Percentiles rank a stretch among this genome's conserved stretches.
phyloP scores from a whole-genome alignment of 2,113 vertebrate genomes.

The Amia ocellicauda region DNA sequence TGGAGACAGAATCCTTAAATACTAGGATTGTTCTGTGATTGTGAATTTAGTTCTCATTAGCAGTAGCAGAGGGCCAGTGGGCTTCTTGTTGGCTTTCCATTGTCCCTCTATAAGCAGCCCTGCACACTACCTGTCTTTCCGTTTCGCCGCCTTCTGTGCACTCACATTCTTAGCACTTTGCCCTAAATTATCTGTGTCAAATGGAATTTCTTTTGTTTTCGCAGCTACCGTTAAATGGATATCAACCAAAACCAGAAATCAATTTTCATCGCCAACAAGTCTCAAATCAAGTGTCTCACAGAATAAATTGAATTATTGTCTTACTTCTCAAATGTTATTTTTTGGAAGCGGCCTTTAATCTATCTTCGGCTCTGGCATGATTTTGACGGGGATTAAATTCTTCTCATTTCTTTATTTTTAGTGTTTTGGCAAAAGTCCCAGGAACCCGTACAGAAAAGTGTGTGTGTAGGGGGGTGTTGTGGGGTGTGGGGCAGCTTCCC shows the following conservation, averaged over 20 bases:
- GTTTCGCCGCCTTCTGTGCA: not conserved
- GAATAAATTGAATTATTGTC: conserved; percentile 52
- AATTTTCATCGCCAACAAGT: conserved; percentile 39
- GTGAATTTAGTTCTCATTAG: not conserved
- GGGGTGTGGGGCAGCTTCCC: conserved; percentile 28
- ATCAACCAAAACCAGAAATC: conserved; percentile 55
- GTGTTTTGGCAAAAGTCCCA: conserved; percentile 50
- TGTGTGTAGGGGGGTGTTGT: conserved; percentile 13
- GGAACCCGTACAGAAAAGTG: conserved; percentile 25
- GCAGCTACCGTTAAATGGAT: conserved; percentile 55
- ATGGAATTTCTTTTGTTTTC: conserved; percentile 42
- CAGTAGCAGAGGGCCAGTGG: conserved; percentile 9
- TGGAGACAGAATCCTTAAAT: too few relatives aligned
- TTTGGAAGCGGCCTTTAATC: conserved; percentile 50
- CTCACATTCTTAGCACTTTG: conserved; percentile 1
- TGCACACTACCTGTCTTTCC: conserved; percentile 22
- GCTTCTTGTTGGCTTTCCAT: conserved; percentile 10
- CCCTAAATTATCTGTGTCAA: conserved; percentile 53
- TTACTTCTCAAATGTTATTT: conserved; percentile 42
- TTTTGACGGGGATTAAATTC: conserved; percentile 48
- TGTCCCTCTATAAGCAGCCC: conserved; percentile 12
- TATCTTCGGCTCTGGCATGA: conserved; percentile 38
- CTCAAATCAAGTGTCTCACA: conserved; percentile 27
- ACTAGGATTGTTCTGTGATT: conserved; percentile 13
- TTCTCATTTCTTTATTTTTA: conserved; percentile 53